Conservation (phyloP, 2,888 invertebrate genomes). For the Ceriagrion tenellum region DNA sequence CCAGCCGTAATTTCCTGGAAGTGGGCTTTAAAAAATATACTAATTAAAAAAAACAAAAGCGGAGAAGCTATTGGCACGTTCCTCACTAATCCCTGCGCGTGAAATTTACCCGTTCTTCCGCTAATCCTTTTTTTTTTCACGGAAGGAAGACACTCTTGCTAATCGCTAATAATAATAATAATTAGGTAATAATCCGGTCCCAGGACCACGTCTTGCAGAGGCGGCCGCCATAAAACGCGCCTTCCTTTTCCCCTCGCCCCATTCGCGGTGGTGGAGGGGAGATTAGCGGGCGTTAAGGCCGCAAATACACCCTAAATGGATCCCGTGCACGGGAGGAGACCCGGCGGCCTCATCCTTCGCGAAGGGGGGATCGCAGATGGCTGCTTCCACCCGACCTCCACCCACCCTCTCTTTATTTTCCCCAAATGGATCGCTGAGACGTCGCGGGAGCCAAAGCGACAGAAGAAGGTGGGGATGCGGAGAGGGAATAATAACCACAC, state of each 20-base stretch:
- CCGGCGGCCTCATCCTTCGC: too few relatives aligned
- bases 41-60: background rate
- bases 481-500: background rate
- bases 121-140: background rate
- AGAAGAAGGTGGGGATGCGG: background rate
- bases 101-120: background rate
- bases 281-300: background rate
- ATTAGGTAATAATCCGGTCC: background rate
- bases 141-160: background rate
- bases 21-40: background rate
- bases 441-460: background rate
- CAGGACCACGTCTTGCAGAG: background rate
- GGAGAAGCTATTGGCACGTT: background rate
- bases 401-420: background rate
- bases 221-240: background rate
- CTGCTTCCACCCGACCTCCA: background rate
- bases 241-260: background rate
- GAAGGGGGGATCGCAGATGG: background rate
- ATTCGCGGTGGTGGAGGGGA: background rate
- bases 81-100: background rate
- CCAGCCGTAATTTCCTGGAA: background rate
- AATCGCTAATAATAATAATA: background rate
- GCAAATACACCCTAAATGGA: background rate
- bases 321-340: background rate
- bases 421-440: background rate